Base-by-base conservation (phyloP, 2,888 invertebrate species). In the Scrobipalpa atriplicella region DNA sequence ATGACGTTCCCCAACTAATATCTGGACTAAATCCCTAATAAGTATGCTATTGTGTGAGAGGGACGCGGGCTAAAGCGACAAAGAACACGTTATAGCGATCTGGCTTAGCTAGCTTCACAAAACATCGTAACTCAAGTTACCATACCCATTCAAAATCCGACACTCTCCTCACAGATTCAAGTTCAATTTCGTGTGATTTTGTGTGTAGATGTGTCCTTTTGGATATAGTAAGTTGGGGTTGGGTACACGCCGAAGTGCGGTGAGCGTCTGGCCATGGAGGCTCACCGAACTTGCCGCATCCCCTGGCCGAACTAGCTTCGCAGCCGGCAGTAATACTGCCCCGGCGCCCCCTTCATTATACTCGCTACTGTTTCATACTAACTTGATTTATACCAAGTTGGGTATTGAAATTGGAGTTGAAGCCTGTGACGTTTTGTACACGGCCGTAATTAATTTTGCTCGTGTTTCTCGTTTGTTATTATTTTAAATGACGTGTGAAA, bases 1-100 rank as follows among this genome's bases (percentile, higher is more conserved):
- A 92, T 91, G 80, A 86, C 86, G 78, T 89, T 89, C 92, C 92
- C 92, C 90, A 92, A 92, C 92, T 92, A 92, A 92, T 92, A 92
- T 91, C 92, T 91, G 92, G 89, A 92, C 92, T 92, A 92, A 92
- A 92, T 92, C 92, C 92, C 92, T 92, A 92, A 92, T 92, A 92
- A 92, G 92, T 92, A 92, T 91, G 91, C 92, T 91, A 92, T 92
- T 92, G 92, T 91, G 86, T 86, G 92, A 90, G 91, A 92, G 92
- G 88, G 92, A 90, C 89, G 87, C 83, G 87, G 87, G 87, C 84
- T 80, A 80, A 86, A 86, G 84, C 90, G 84, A 91, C 92, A 92
- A 92, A 92, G 92, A 90, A 89, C 91, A 90, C 87, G 91, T 92
- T 91, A 92, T 90, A 90, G 82, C 91, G 90, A 92, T 92, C 89